phyloP scores from a whole-genome alignment of 2,888 invertebrate genomes.

The Macaria liturata region DNA sequence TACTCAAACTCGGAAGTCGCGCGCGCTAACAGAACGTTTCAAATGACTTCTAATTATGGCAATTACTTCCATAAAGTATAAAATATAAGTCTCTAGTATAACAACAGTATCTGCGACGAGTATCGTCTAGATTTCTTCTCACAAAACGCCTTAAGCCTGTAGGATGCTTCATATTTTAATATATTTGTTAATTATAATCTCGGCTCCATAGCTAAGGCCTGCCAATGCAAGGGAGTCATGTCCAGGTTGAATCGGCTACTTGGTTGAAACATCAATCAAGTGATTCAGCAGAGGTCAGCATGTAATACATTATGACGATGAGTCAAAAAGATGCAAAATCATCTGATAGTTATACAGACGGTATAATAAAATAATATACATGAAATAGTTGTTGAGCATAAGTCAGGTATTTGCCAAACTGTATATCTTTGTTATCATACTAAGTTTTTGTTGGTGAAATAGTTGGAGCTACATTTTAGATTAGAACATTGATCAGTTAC shows the following conservation, averaged over 20 bases:
- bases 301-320: too few relatives aligned
- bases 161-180: conserved; percentile 26
- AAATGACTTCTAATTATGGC: conserved; percentile 29
- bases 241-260: too few relatives aligned
- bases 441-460: too few relatives aligned
- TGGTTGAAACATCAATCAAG: too few relatives aligned
- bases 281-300: too few relatives aligned
- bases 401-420: too few relatives aligned
- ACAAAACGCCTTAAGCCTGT: conserved; percentile 40
- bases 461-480: too few relatives aligned
- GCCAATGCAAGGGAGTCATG: background rate
- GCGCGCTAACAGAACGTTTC: conserved; percentile 24
- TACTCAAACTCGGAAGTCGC: conserved; percentile 34
- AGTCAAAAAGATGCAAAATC: too few relatives aligned
- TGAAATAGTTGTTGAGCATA: too few relatives aligned
- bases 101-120: conserved; percentile 37
- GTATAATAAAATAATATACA: too few relatives aligned
- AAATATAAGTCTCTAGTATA: conserved; percentile 33
- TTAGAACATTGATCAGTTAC: conserved; percentile 5
- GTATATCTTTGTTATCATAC: too few relatives aligned
- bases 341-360: too few relatives aligned
- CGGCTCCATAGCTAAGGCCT: conserved; percentile 20
- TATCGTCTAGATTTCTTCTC: conserved; percentile 48
- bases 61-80: conserved; percentile 35
- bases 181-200: conserved; percentile 22